These are phyloP conservation scores for Riptortus pedestris DNA, from an alignment of 1,140 invertebrate genomes.

Conservation along the genomic window DNA sequence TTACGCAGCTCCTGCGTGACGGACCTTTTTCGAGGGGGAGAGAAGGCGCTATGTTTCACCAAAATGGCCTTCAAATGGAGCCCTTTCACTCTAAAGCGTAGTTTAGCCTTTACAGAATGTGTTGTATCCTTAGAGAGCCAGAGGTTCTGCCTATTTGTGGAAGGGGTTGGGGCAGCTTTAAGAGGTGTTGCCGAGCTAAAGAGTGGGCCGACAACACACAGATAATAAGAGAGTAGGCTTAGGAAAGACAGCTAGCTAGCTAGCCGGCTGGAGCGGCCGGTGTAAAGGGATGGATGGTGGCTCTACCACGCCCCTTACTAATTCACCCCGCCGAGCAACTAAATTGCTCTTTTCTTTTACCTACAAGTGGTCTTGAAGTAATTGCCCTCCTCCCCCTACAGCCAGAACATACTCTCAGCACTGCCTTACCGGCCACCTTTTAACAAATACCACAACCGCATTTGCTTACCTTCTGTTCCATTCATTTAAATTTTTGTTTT, in stretches of 20 bases:
- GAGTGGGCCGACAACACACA: background rate
- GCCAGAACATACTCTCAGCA: constrained; percentile 1
- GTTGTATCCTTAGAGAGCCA: too few species aligned
- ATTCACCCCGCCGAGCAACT: background rate
- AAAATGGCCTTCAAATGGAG: too few species aligned
- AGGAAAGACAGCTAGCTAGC: background rate
- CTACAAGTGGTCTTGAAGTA: constrained; percentile 16
- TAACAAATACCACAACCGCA: constrained; percentile 1
- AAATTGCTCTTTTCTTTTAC: constrained; percentile 18
- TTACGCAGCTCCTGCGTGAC: too few species aligned
- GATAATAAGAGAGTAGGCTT: background rate
- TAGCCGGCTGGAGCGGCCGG: background rate
- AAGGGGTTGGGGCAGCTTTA: too few species aligned
- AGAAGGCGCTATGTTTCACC: too few species aligned
- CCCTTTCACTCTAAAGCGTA: too few species aligned
- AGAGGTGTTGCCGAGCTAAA: too few species aligned
- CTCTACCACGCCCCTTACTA: constrained; percentile 8
- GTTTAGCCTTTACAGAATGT: too few species aligned
- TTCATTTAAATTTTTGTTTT: too few species aligned
- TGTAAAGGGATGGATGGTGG: background rate
- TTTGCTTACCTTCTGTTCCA: constrained; percentile 2
- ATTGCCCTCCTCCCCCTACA: constrained; percentile 5
- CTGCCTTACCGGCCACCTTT: background rate
- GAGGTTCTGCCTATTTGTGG: too few species aligned
- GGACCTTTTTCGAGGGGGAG: too few species aligned